These are phyloP conservation scores for Noctuana brunneofusca DNA, from an alignment of 2,888 invertebrate genomes.

Conservation along the genomic window DNA sequence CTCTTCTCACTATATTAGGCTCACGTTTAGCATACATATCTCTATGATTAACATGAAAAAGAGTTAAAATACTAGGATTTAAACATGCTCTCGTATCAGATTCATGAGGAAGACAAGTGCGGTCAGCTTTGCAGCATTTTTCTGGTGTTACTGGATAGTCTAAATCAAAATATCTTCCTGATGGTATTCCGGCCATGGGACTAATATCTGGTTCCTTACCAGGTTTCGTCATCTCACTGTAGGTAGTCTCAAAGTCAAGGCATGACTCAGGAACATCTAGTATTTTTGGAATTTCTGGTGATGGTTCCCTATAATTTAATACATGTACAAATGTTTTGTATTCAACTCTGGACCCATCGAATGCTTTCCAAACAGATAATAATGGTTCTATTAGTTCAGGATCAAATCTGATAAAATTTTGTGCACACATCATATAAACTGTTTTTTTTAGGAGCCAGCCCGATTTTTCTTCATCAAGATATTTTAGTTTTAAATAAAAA, in stretches of 20 bases:
- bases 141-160: constrained; percentile 65
- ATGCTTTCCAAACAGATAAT: constrained; percentile 69
- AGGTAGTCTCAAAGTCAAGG: constrained; percentile 66
- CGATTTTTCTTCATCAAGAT: constrained; percentile 62
- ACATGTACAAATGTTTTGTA: constrained; percentile 77
- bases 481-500: constrained; percentile 62
- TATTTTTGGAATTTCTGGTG: constrained; percentile 68
- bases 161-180: constrained; percentile 69
- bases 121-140: constrained; percentile 54
- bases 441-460: constrained; percentile 71
- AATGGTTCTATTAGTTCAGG: constrained; percentile 75
- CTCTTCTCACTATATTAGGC: constrained; percentile 59
- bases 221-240: constrained; percentile 68
- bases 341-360: constrained; percentile 69
- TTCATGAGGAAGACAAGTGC: constrained; percentile 61
- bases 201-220: constrained; percentile 49
- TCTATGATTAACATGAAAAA: constrained; percentile 62
- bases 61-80: constrained; percentile 61
- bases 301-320: constrained; percentile 69
- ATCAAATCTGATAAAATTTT: constrained; percentile 70
- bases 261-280: constrained; percentile 59
- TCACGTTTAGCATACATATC: constrained; percentile 68
- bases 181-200: constrained; percentile 65
- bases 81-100: constrained; percentile 62
- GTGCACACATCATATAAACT: constrained; percentile 70